A percentile compares a stretch with the other conserved stretches of the same genome.
phyloP scores from a whole-genome alignment of 2,797 vertebrate genomes.

The Borostomias antarcticus region DNA sequence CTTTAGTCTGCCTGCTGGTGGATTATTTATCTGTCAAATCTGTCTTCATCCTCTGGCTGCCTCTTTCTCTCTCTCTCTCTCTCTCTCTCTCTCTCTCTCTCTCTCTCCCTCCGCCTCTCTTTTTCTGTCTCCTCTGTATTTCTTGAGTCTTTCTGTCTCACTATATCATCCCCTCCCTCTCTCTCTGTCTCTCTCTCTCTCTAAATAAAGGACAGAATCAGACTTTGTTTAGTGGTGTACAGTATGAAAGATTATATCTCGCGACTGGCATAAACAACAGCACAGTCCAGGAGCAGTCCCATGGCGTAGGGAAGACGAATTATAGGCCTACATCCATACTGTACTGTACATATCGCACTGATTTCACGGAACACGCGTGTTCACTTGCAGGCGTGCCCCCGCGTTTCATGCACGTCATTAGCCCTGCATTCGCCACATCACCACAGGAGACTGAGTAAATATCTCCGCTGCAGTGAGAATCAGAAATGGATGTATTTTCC shows the following conservation, averaged over 20 bases:
- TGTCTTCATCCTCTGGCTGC: slow-evolving; percentile 33
- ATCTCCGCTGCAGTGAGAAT: not conserved
- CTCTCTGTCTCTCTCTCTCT: slow-evolving; percentile 7
- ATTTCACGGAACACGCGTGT: not conserved
- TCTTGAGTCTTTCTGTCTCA: not conserved
- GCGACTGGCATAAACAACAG: not conserved
- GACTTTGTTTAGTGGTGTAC: too few species aligned
- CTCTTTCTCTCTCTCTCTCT: slow-evolving; percentile 11
- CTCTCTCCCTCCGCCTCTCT: slow-evolving; percentile 34
- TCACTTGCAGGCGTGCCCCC: not conserved
- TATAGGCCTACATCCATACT: too few species aligned
- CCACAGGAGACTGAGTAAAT: not conserved
- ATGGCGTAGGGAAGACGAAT: too few species aligned
- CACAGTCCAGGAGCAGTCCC: not conserved
- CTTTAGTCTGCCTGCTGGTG: slow-evolving; percentile 18
- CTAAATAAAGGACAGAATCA: slow-evolving; percentile 12
- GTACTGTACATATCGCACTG: not conserved
- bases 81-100: slow-evolving; percentile 23
- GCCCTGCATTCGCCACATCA: not conserved
- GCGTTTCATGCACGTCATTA: not conserved
- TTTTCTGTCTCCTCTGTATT: not conserved
- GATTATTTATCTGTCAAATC: slow-evolving; percentile 36
- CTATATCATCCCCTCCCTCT: slow-evolving; percentile 2
- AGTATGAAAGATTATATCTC: not conserved
- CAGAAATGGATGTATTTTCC: not conserved